phyloP scores from a whole-genome alignment of 2,113 vertebrate species.

The Pseudopodoces humilis region DNA sequence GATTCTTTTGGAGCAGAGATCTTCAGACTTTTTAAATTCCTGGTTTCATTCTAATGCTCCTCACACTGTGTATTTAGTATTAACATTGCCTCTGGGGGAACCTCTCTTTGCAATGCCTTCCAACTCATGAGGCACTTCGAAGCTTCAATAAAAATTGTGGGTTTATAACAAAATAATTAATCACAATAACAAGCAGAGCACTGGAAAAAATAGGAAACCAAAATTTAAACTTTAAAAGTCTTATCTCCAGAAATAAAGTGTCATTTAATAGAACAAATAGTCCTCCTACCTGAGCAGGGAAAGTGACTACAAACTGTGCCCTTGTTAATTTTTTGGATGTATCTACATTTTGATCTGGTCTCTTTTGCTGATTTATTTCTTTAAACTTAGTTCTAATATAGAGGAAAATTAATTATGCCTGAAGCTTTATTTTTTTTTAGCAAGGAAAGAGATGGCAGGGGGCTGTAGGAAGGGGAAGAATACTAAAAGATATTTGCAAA shows the following conservation, averaged over 20 bases:
- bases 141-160: background rate
- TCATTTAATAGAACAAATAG: background rate
- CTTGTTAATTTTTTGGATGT: background rate
- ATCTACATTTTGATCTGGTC: background rate
- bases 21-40: background rate
- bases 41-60: background rate
- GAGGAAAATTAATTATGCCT: background rate
- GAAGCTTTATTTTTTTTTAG: background rate
- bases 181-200: background rate
- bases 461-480: accelerated
- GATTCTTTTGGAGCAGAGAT: background rate
- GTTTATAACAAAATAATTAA: conserved; percentile 12
- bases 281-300: background rate
- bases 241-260: background rate
- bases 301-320: background rate
- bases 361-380: background rate
- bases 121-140: background rate
- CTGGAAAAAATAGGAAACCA: background rate
- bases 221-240: background rate
- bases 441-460: accelerated
- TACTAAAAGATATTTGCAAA: background rate
- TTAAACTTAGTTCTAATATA: background rate
- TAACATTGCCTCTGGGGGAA: background rate
- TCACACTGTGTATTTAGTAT: background rate
- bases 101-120: background rate